Conservation (phyloP, 2,888 invertebrate species). For the Agrenia bidenticulata region DNA sequence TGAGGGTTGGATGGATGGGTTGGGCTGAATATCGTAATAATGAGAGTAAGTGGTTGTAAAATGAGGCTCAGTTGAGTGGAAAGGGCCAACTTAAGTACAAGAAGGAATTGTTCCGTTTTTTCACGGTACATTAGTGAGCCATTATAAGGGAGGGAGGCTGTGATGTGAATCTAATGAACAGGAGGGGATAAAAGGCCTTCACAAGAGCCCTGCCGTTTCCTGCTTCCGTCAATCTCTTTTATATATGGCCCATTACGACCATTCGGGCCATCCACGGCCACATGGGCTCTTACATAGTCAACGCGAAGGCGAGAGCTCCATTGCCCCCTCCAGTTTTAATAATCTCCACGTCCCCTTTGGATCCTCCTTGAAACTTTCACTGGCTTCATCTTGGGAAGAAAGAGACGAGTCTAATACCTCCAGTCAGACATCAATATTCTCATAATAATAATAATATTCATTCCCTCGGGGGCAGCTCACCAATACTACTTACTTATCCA, state of each 20-base stretch:
- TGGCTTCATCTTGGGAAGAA: conserved; percentile 9
- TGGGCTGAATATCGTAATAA: conserved; percentile 11
- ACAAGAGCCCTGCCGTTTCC: conserved; percentile 49
- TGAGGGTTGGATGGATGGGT: too few species aligned
- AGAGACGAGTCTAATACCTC: conserved; percentile 34
- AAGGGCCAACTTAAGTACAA: conserved; percentile 5
- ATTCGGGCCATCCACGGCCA: too few species aligned
- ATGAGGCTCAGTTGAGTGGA: conserved; percentile 41
- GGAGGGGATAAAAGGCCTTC: too few species aligned
- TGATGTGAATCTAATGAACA: conserved; percentile 15
- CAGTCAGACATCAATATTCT: conserved; percentile 20
- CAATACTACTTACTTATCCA: too few species aligned
- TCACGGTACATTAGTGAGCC: conserved; percentile 52
- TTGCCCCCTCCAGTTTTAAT: too few species aligned
- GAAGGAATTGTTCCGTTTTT: conserved; percentile 44
- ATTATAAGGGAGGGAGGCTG: conserved; percentile 28
- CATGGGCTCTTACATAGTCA: too few species aligned
- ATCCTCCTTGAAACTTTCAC: too few species aligned
- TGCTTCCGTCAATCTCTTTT: conserved; percentile 47
- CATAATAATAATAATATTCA: conserved; percentile 3
- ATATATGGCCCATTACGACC: conserved; percentile 47
- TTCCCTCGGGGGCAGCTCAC: too few species aligned
- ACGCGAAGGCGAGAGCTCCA: too few species aligned
- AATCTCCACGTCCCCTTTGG: too few species aligned
- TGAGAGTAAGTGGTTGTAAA: conserved; percentile 35